These are phyloP conservation scores for Brassicogethes aeneus DNA, from an alignment of 2,888 invertebrate species.

Conservation along the genomic window DNA sequence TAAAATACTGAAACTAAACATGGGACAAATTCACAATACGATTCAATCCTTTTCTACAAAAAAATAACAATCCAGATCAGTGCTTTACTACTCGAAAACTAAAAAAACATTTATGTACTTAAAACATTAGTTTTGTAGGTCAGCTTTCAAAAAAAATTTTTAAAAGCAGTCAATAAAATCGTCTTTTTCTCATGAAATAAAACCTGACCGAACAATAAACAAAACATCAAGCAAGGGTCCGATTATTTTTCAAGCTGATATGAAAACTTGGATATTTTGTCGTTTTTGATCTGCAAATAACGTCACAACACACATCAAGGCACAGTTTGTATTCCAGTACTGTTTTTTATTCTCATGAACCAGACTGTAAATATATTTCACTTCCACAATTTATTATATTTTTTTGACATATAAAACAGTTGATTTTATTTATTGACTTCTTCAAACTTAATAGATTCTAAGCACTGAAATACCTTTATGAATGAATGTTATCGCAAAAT, in stretches of 20 bases:
- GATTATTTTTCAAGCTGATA: constrained; percentile 21
- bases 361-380: constrained; percentile 17
- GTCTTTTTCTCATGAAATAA: no score
- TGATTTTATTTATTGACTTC: constrained; percentile 24
- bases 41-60: not conserved
- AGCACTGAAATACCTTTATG: constrained; percentile 25
- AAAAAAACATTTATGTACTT: no score
- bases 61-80: constrained; percentile 28
- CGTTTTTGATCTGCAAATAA: constrained; percentile 23
- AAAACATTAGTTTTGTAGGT: no score
- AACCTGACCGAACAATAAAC: no score
- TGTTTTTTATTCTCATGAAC: constrained; percentile 8
- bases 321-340: constrained; percentile 40
- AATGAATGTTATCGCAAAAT: no score
- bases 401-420: constrained; percentile 29
- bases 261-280: constrained; percentile 24
- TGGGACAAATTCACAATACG: constrained; percentile 7
- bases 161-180: no score
- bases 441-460: constrained; percentile 13
- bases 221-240: constrained; percentile 33
- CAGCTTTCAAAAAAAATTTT: no score
- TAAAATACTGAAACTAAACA: constrained; percentile 13
- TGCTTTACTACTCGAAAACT: constrained; percentile 18
- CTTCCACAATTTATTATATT: constrained; percentile 20
- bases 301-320: constrained; percentile 37